Percentiles rank a stretch among this genome's conserved stretches.
Conservation (phyloP, 2,797 vertebrate species). For the Paratrypauchen microcephalus region DNA sequence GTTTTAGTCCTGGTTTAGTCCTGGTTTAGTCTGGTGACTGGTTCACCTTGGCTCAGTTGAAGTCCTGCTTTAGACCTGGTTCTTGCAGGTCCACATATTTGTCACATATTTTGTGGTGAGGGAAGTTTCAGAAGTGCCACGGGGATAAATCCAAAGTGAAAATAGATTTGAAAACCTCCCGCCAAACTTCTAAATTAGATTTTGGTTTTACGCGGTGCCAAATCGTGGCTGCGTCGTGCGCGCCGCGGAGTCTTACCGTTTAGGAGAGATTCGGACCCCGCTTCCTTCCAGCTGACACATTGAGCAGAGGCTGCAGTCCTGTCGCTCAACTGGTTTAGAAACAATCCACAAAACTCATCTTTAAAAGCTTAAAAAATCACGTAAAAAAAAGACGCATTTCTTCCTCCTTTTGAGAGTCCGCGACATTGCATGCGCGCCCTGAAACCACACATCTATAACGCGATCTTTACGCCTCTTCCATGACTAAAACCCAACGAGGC, state of each 20-base stretch:
- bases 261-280: slow-evolving; percentile 83
- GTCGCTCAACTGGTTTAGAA: slow-evolving; percentile 54
- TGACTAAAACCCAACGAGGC: slow-evolving; percentile 10
- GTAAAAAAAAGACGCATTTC: slow-evolving; percentile 32
- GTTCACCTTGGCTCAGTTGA: not conserved
- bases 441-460: not conserved
- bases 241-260: slow-evolving; percentile 69
- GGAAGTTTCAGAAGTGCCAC: not conserved
- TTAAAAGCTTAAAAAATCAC: slow-evolving; percentile 28
- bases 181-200: not conserved
- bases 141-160: not conserved
- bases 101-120: not conserved
- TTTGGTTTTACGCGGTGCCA: not conserved
- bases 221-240: not conserved
- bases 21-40: not conserved
- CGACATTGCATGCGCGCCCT: slow-evolving; percentile 51
- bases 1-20: not conserved
- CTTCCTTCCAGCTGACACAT: slow-evolving; percentile 81
- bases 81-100: not conserved
- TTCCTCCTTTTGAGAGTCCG: slow-evolving; percentile 46
- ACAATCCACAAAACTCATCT: slow-evolving; percentile 17
- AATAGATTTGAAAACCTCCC: not conserved
- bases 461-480: no score
- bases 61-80: not conserved
- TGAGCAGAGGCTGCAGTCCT: slow-evolving; percentile 68